A percentile compares a stretch with the other conserved stretches of the same genome.
phyloP scores from a whole-genome alignment of 2,888 invertebrate genomes.

The Orthonychiurus folsomi region DNA sequence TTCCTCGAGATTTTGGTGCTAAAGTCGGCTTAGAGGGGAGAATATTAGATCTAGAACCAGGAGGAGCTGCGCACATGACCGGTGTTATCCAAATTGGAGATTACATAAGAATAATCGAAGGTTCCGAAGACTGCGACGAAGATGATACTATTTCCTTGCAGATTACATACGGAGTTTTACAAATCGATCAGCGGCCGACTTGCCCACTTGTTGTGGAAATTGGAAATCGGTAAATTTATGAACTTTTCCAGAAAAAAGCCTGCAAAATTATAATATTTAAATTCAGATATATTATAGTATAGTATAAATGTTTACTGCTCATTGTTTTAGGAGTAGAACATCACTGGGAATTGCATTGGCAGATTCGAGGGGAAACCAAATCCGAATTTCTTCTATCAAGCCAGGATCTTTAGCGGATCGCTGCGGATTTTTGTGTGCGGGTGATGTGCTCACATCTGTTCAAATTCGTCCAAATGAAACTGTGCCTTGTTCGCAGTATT shows the following conservation, averaged over 20 bases:
- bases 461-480: constrained; percentile 30
- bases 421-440: constrained; percentile 32
- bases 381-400: constrained; percentile 36
- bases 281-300: too few relatives aligned
- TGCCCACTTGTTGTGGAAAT: constrained; percentile 38
- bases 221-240: constrained; percentile 34
- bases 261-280: too few relatives aligned
- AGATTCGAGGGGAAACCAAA: constrained; percentile 31
- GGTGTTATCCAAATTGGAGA: constrained; percentile 40
- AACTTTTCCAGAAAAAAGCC: too few relatives aligned
- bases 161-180: constrained; percentile 35
- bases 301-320: not conserved
- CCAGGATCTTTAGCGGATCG: constrained; percentile 36
- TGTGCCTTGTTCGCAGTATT: constrained; percentile 34
- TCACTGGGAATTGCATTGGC: constrained; percentile 35
- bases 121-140: not conserved
- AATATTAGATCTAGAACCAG: constrained; percentile 27
- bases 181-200: constrained; percentile 31
- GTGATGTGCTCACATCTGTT: constrained; percentile 33
- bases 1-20: constrained; percentile 23
- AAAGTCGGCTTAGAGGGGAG: constrained; percentile 25
- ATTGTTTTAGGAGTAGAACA: constrained; percentile 31
- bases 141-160: constrained; percentile 24
- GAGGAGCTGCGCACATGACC: constrained; percentile 33
- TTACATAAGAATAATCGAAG: constrained; percentile 25